Conservation (phyloP, 2,113 vertebrate genomes). For the Ginglymostoma cirratum region DNA sequence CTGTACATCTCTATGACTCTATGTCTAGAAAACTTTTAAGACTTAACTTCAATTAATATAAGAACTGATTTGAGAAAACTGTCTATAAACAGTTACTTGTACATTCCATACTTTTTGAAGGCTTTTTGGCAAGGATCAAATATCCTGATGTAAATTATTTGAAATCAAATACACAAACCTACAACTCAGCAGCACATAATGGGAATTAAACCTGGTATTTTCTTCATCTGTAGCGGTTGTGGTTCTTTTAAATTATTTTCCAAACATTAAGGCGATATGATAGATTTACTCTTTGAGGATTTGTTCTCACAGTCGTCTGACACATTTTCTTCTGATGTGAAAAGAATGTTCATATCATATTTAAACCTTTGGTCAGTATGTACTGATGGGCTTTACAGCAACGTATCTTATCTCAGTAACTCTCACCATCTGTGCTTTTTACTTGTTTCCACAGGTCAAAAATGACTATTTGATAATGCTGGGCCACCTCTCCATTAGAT, state of each 20-base stretch:
- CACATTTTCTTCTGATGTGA: neutral
- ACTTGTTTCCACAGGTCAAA: neutral
- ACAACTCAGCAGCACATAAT: neutral
- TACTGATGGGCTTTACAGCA: neutral
- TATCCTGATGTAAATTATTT: neutral
- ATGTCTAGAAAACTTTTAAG: neutral
- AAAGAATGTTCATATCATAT: neutral
- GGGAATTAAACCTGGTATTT: neutral
- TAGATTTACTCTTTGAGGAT: neutral
- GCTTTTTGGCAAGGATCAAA: neutral
- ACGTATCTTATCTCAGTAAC: neutral
- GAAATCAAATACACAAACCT: neutral
- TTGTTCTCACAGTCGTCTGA: neutral
- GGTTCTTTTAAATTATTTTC: neutral
- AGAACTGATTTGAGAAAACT: neutral
- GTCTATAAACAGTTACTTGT: neutral
- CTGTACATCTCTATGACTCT: too few relatives aligned
- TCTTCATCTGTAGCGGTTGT: neutral
- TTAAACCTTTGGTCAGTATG: neutral
- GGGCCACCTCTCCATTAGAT: neutral
- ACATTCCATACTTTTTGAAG: neutral
- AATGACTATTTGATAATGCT: neutral
- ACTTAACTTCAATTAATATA: neutral
- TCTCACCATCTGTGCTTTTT: neutral
- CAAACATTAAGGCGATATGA: neutral